Evolutionary conservation across 2,888 invertebrate genomes (phyloP).

Genomic region (Eupithecia inturbata): DNA sequence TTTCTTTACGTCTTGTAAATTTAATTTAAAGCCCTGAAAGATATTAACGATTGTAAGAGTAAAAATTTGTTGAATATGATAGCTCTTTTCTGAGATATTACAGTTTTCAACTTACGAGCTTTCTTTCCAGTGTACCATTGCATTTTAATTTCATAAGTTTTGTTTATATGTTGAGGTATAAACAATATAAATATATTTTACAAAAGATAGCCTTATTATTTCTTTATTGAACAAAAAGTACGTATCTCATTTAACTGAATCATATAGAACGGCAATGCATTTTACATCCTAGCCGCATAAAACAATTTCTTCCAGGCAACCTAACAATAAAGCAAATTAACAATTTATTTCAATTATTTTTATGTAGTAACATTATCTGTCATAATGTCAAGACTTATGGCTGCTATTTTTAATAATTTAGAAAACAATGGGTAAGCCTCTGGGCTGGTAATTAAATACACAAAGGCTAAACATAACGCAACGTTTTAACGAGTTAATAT

Average conservation of each 20-base stretch:
- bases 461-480: slow-evolving; percentile 30
- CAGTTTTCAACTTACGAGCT: not conserved
- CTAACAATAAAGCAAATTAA: not conserved
- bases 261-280: not conserved
- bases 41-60: not conserved
- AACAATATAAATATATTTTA: not conserved
- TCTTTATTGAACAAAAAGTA: not conserved
- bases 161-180: not conserved
- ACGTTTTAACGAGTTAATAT: slow-evolving; percentile 33
- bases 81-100: not conserved
- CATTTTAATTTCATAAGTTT: not conserved
- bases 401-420: slow-evolving; percentile 25
- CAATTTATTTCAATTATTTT: not conserved
- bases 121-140: not conserved
- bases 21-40: slow-evolving; percentile 70
- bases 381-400: not conserved
- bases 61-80: not conserved
- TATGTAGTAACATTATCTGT: not conserved
- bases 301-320: not conserved
- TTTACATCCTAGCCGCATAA: not conserved
- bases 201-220: not conserved
- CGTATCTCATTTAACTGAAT: not conserved
- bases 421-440: slow-evolving; percentile 37
- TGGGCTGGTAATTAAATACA: slow-evolving; percentile 35
- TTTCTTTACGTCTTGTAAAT: slow-evolving; percentile 82